These are phyloP conservation scores for Armadillidium nasatum DNA, from an alignment of 1,140 invertebrate species.

Conservation along the genomic window DNA sequence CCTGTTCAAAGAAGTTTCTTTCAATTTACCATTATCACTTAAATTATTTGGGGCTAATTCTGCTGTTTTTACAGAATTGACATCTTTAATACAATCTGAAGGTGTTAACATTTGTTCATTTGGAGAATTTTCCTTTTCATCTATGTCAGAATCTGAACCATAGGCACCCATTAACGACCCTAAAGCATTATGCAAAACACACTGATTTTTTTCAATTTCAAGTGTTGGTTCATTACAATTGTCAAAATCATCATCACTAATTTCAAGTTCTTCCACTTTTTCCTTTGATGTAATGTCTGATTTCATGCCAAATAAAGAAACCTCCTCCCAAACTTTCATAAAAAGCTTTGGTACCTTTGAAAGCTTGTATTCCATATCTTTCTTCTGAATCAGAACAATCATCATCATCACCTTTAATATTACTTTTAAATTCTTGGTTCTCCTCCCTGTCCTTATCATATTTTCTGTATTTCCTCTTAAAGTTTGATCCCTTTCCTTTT, in stretches of 20 bases:
- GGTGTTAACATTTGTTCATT: too few relatives aligned
- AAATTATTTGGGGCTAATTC: too few relatives aligned
- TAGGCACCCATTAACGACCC: conserved; percentile 36
- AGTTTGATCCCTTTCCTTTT: not conserved
- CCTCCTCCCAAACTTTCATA: conserved; percentile 33
- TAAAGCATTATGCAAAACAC: conserved; percentile 30
- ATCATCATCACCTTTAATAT: not conserved
- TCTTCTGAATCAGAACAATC: conserved; percentile 25
- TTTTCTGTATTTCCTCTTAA: not conserved
- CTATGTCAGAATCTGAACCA: not conserved
- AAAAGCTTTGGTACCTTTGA: conserved; percentile 31
- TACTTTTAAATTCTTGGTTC: not conserved
- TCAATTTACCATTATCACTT: too few relatives aligned
- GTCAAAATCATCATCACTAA: not conserved
- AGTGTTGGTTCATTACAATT: not conserved
- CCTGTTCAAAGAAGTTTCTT: too few relatives aligned
- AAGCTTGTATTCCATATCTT: conserved; percentile 23
- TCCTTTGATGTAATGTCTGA: conserved; percentile 22
- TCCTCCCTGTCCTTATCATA: not conserved
- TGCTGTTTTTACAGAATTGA: too few relatives aligned
- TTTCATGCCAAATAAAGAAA: conserved; percentile 32
- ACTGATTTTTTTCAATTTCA: not conserved
- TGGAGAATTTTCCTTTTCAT: too few relatives aligned
- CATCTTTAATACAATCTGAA: too few relatives aligned
- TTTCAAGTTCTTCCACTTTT: not conserved